Conservation (phyloP, 2,113 vertebrate species). For the Blennius ocellaris region DNA sequence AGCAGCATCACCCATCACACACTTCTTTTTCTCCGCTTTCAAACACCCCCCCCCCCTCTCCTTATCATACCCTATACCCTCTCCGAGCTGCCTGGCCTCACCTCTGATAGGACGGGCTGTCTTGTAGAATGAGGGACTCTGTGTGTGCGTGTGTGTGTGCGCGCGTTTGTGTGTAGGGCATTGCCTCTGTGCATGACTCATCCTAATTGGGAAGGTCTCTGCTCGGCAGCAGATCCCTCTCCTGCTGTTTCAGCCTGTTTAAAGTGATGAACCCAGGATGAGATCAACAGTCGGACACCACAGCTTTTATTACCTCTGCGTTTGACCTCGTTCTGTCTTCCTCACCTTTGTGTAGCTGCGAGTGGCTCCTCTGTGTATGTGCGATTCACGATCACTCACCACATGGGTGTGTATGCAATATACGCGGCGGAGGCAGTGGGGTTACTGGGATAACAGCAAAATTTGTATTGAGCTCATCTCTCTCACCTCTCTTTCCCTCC, state of each 20-base stretch:
- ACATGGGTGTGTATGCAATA: slow-evolving; percentile 27
- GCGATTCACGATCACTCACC: slow-evolving; percentile 33
- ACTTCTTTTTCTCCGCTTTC: slow-evolving; percentile 1
- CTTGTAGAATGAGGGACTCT: slow-evolving; percentile 45
- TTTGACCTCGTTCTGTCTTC: slow-evolving; percentile 83
- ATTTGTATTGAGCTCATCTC: slow-evolving; percentile 45
- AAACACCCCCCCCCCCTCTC: slow-evolving; percentile 42
- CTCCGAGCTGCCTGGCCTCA: slow-evolving; percentile 43
- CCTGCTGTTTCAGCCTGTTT: slow-evolving; percentile 79
- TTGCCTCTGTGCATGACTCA: slow-evolving; percentile 75
- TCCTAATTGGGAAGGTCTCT: slow-evolving; percentile 78
- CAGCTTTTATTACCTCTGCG: slow-evolving; percentile 68
- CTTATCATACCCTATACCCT: slow-evolving; percentile 53
- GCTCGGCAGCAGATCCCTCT: slow-evolving; percentile 62
- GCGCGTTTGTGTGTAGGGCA: slow-evolving; percentile 35
- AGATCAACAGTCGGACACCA: slow-evolving; percentile 73
- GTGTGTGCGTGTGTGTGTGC: slow-evolving; percentile 28
- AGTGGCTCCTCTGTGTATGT: slow-evolving; percentile 10
- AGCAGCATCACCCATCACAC: slow-evolving; percentile 39
- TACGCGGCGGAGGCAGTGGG: slow-evolving; percentile 13
- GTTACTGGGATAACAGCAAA: slow-evolving; percentile 44
- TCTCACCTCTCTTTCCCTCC: slow-evolving; percentile 22
- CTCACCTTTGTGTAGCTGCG: slow-evolving; percentile 65
- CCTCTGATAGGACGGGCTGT: slow-evolving; percentile 52
- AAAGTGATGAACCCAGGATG: slow-evolving; percentile 78